Evolutionary conservation across 2,797 vertebrate species (phyloP).

Genomic region (Siniperca scherzeri): DNA sequence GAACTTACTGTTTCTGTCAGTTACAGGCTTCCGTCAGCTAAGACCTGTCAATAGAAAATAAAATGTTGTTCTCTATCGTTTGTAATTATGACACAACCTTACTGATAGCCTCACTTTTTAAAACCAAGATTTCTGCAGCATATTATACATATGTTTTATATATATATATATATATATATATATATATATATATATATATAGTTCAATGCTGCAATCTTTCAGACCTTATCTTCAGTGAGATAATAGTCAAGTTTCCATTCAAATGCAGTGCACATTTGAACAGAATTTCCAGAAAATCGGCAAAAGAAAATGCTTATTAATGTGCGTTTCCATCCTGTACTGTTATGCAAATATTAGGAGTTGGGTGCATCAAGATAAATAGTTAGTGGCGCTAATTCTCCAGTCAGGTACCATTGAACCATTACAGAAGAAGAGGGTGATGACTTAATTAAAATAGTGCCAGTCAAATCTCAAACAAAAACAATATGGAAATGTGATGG

Average conservation of each 20-base stretch:
- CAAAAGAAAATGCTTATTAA: not conserved
- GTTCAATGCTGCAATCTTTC: not conserved
- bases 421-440: not conserved
- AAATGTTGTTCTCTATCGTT: not conserved
- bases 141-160: no score
- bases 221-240: not conserved
- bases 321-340: not conserved
- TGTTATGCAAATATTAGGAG: not conserved
- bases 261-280: not conserved
- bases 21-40: no score
- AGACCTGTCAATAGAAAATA: no score
- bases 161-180: not conserved
- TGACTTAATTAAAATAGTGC: not conserved
- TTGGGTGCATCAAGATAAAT: not conserved
- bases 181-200: not conserved
- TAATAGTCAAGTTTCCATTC: not conserved
- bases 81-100: no score
- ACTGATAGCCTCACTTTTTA: not conserved
- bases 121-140: not conserved
- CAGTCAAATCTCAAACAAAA: not conserved
- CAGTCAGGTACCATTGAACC: not conserved
- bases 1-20: no score
- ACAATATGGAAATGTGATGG: not conserved
- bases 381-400: not conserved
- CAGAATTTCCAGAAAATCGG: not conserved